Evolutionary conservation across 2,113 vertebrate genomes (phyloP).

Genomic region (Corvus moneduloides): DNA sequence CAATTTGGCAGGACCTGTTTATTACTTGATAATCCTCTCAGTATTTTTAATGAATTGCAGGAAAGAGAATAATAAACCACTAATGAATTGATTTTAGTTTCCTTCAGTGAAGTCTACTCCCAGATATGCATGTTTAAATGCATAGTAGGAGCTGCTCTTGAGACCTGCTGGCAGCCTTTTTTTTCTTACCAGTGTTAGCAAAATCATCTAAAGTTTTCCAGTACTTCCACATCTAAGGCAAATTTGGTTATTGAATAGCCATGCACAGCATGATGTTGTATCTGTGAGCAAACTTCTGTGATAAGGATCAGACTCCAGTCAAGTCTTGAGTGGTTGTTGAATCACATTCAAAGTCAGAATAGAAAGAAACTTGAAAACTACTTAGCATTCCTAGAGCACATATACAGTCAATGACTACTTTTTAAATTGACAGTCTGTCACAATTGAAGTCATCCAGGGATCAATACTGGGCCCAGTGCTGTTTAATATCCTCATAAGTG

Average conservation of each 20-base stretch:
- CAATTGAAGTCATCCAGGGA: not conserved
- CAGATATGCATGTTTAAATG: not conserved
- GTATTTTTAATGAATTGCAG: not conserved
- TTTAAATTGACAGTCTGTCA: not conserved
- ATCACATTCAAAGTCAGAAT: not conserved
- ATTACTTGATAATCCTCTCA: not conserved
- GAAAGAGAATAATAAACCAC: not conserved
- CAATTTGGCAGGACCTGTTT: not conserved
- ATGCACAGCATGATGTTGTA: not conserved
- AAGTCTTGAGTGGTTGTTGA: not conserved
- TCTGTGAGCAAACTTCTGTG: not conserved
- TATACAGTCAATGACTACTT: not conserved
- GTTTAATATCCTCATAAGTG: not conserved
- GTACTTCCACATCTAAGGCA: not conserved
- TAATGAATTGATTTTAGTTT: not conserved
- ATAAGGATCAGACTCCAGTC: not conserved
- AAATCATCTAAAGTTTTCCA: not conserved
- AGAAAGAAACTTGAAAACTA: not conserved
- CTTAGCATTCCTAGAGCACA: not conserved
- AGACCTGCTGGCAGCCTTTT: not conserved
- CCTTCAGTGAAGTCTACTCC: not conserved
- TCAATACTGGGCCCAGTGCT: not conserved
- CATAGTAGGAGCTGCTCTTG: not conserved
- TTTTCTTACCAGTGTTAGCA: not conserved
- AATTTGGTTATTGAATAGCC: not conserved